Base-by-base conservation (phyloP, 2,888 invertebrate genomes). In the Prosopocoilus inquinatus region DNA sequence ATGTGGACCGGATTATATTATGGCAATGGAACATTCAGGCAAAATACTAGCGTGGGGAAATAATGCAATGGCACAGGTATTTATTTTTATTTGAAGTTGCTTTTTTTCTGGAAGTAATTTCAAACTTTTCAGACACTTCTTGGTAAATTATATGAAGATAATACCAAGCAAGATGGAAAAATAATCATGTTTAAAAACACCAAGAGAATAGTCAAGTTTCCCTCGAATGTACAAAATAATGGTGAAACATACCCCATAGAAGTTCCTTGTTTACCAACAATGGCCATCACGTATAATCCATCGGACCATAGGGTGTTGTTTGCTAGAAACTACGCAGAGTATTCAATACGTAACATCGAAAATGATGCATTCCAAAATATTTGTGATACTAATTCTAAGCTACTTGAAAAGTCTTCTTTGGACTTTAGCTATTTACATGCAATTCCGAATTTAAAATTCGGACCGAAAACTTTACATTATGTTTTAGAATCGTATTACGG, bases 1-100 rank as follows among this genome's bases (percentile, higher is more conserved):
- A 20, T 90, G 90, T 68, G 92, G 92, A 0, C 85, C 87, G 11
- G 91, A 91, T 74, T 91, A 86, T 68, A 90, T 89, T 1, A 79
- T 91, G 57, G 89, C 86, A 28, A 79, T 91, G 49, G 83, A 83
- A 61, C 79, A 81, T 50, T 80, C 79, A 49, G 89, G 89, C 16
- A 83, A 83, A 63, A 78, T 92, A 32, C 85, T 86, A 73, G 87
- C 87, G 7, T 90, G 91, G 82, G 93, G 92, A 15, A 89, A 86
- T 64, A 86, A 87, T 62, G 84, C 82, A 49, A 79, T 81, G 72
- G 84, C 84, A 35, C 88, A 87, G 79, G 84, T 84, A 36, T 5
- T 8, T 34, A 34, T 34, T 36, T 36, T 36, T 9, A 7, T 1
- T 36, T 28, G 7, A 7, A 28, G 20, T 3, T 36, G 8, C 12